Evolutionary conservation across 2,113 vertebrate genomes (phyloP).

Genomic region (Perca flavescens): DNA sequence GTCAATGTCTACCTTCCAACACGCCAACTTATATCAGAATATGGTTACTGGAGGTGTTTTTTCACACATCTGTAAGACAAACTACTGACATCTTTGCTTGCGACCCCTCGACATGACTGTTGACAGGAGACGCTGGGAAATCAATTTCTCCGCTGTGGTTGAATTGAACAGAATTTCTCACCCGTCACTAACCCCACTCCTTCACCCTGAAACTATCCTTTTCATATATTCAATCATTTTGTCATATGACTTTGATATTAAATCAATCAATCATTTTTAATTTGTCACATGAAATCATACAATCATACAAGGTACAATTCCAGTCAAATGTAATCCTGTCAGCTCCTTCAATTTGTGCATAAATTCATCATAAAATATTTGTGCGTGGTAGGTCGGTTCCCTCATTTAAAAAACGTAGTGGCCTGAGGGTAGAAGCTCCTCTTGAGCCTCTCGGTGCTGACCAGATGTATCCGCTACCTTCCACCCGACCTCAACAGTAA

Average conservation of each 20-base stretch:
- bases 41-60: conserved; percentile 29
- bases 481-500: too few relatives aligned
- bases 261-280: too few relatives aligned
- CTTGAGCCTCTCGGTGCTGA: too few relatives aligned
- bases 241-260: conserved; percentile 1
- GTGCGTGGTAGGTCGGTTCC: too few relatives aligned
- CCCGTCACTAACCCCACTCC: not conserved
- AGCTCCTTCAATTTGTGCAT: too few relatives aligned
- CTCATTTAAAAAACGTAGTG: too few relatives aligned
- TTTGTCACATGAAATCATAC: too few relatives aligned
- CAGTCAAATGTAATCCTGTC: too few relatives aligned
- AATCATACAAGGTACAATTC: too few relatives aligned
- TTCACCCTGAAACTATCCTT: not conserved
- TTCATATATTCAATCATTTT: not conserved
- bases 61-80: conserved; percentile 13
- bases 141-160: conserved; percentile 8
- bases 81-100: conserved; percentile 20
- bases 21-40: not conserved
- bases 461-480: too few relatives aligned
- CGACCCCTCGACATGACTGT: not conserved
- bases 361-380: too few relatives aligned
- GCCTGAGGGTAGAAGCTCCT: too few relatives aligned
- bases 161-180: not conserved
- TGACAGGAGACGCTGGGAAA: conserved; percentile 7
- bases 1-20: not conserved